These are phyloP conservation scores for Scaeva pyrastri DNA, from an alignment of 2,888 invertebrate species.

Conservation along the genomic window DNA sequence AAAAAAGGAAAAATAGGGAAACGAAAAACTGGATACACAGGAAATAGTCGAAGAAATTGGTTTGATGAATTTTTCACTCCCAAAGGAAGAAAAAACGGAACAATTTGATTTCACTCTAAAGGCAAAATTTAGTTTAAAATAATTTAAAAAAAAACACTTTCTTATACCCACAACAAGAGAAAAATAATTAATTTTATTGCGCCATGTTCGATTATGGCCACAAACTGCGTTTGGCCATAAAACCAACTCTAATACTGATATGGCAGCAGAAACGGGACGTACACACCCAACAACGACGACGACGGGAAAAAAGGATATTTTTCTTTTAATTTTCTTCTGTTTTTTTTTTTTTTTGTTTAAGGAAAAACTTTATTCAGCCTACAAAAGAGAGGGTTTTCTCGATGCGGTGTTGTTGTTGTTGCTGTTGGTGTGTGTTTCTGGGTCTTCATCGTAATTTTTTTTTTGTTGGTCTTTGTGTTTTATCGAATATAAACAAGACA, in stretches of 20 bases:
- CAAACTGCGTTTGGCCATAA: constrained; percentile 64
- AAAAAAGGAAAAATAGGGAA: background rate
- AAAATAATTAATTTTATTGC: constrained; percentile 34
- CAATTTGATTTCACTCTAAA: background rate
- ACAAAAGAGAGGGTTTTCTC: background rate
- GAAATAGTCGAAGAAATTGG: constrained; percentile 19
- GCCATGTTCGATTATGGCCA: constrained; percentile 57
- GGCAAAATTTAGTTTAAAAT: background rate
- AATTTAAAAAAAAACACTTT: background rate
- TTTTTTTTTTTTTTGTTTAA: constrained; percentile 8
- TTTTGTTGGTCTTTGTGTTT: background rate
- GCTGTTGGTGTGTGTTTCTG: constrained; percentile 1
- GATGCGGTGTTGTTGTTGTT: background rate
- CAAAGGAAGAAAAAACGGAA: background rate
- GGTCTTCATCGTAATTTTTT: constrained; percentile 12
- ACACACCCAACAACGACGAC: constrained; percentile 74
- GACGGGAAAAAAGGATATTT: constrained; percentile 34
- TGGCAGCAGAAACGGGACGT: constrained; percentile 45
- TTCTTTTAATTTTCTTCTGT: constrained; percentile 11
- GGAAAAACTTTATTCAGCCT: constrained; percentile 22
- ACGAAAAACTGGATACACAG: constrained; percentile 48
- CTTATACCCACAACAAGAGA: background rate
- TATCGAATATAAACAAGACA: constrained; percentile 67
- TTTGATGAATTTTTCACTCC: background rate
- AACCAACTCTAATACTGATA: constrained; percentile 21